Conservation (phyloP, 2,797 vertebrate species). For the Carapus acus region DNA sequence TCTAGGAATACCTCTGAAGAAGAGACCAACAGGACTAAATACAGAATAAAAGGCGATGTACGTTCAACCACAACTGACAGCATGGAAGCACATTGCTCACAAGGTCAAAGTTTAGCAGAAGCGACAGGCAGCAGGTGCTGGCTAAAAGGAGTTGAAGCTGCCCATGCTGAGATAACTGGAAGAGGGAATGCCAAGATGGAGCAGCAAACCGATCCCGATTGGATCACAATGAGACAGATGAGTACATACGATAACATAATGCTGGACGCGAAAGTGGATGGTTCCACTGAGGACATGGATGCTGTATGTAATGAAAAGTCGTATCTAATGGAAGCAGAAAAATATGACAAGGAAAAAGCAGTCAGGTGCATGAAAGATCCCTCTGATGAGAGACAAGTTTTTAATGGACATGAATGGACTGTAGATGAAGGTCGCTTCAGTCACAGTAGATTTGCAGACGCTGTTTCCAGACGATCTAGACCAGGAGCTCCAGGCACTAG, state of each 20-base stretch:
- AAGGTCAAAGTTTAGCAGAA: conserved; percentile 50
- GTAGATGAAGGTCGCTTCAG: neutral
- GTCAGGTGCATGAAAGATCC: neutral
- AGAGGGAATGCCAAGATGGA: conserved; percentile 29
- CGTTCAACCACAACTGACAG: conserved; percentile 6
- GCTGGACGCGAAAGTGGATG: conserved; percentile 2
- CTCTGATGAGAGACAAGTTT: conserved; percentile 4
- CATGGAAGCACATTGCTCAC: conserved; percentile 14
- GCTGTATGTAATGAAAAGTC: neutral
- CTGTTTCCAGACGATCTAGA: conserved; percentile 46
- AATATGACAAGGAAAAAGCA: neutral
- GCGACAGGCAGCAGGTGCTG: conserved; percentile 62
- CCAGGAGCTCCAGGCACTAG: conserved; percentile 21
- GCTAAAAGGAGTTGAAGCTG: conserved; percentile 57
- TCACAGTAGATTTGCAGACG: conserved; percentile 44
- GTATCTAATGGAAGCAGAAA: neutral
- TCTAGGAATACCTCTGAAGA: conserved; percentile 22
- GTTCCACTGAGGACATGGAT: conserved; percentile 11
- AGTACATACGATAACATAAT: conserved; percentile 3
- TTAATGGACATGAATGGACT: conserved; percentile 11
- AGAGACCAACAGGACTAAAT: conserved; percentile 10
- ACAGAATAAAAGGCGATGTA: conserved; percentile 21
- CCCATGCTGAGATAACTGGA: conserved; percentile 36
- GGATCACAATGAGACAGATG: conserved; percentile 1
- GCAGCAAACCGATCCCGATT: conserved; percentile 14